A percentile compares a stretch with the other conserved stretches of the same genome.
These are phyloP conservation scores for Agrochola lychnidis DNA, from an alignment of 2,888 invertebrate genomes.

Conservation along the genomic window DNA sequence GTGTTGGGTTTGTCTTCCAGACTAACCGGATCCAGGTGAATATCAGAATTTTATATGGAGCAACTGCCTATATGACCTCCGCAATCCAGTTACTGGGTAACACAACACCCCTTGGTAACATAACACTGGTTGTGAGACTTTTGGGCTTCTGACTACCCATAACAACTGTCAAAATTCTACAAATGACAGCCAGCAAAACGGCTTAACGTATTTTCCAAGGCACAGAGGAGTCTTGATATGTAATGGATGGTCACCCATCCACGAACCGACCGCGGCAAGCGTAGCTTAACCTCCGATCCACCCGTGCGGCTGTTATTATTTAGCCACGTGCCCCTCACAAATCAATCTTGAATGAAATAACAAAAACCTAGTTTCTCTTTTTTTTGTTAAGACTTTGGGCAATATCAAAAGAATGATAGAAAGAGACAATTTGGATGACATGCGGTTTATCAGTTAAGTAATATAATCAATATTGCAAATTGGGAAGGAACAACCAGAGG, in stretches of 20 bases:
- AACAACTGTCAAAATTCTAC: neutral
- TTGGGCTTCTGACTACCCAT: no score
- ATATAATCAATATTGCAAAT: neutral
- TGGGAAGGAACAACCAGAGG: neutral
- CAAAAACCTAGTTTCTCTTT: neutral
- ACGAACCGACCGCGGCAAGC: neutral
- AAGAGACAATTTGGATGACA: neutral
- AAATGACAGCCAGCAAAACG: neutral
- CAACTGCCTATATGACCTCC: no score
- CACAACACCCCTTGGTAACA: neutral
- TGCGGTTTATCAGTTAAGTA: neutral
- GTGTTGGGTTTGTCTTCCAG: neutral
- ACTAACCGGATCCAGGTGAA: neutral
- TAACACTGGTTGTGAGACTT: no score
- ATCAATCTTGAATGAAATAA: neutral
- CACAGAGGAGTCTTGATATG: neutral
- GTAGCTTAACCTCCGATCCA: no score
- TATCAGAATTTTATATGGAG: neutral
- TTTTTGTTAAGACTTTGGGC: neutral
- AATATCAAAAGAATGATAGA: neutral
- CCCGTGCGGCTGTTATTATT: no score
- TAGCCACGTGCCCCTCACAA: neutral
- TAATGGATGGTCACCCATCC: neutral
- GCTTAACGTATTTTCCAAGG: neutral
- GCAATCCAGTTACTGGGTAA: no score